Percentiles rank a stretch among this genome's conserved stretches.
Conservation (phyloP, 2,888 invertebrate species). For the Lasioglossum marginatum region DNA sequence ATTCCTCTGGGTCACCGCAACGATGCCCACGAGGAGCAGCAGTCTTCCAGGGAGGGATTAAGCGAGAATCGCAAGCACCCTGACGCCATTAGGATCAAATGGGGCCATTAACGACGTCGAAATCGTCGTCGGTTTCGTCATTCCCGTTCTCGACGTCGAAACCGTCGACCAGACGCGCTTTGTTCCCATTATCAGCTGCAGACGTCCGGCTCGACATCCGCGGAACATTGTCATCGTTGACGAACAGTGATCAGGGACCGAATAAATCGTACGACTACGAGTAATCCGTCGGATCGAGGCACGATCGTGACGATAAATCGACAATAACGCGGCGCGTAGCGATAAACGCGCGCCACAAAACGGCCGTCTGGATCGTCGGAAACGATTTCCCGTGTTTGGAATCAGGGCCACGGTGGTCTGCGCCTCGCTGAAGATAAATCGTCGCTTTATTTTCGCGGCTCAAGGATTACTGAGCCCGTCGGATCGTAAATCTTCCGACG, state of each 20-base stretch:
- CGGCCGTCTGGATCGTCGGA: not conserved
- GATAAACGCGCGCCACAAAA: constrained; percentile 35
- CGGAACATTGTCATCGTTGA: not conserved
- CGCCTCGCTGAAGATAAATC: constrained; percentile 47
- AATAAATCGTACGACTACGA: not conserved
- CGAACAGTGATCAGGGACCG: not conserved
- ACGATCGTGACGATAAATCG: constrained; percentile 29
- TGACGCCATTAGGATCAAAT: not conserved
- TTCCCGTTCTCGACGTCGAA: constrained; percentile 4
- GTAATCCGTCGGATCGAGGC: not conserved
- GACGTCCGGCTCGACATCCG: not conserved
- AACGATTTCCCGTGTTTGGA: constrained; percentile 44
- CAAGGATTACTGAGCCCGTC: constrained; percentile 39
- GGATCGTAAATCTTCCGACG: constrained; percentile 42
- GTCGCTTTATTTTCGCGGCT: constrained; percentile 43
- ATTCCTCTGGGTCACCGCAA: not conserved
- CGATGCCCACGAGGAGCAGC: not conserved
- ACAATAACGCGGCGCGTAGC: constrained; percentile 18
- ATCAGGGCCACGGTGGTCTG: not conserved
- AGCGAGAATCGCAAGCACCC: not conserved
- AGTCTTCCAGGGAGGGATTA: not conserved
- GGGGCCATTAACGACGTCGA: not conserved
- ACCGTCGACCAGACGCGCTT: not conserved
- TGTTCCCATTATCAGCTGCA: not conserved
- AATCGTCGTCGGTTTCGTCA: constrained; percentile 1